Evolutionary conservation across 30 jellyfish, hydroid and myxozoan species (phyloP), one percentile per base, ranked within the genome.

Genomic region (Nemopilema nomurai): DNA sequence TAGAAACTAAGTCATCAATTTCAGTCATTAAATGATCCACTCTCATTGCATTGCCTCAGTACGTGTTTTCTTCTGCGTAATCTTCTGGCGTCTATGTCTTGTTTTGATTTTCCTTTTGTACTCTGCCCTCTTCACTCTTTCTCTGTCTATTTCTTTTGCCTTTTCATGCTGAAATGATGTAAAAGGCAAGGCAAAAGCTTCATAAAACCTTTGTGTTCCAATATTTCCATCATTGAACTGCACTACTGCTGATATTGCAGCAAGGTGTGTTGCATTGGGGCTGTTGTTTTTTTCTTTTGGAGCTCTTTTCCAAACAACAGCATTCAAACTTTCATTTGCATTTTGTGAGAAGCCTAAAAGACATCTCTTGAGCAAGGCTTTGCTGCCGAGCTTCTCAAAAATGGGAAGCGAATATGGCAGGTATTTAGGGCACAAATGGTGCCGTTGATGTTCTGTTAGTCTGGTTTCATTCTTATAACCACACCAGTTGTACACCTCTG

Each of bases 401-500:
- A 52, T 30, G 51, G 74, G 86, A 19, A 16, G 28, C 70, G 50
- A 50, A 52, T 25, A 57, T 25, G 64, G 33, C 23, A 78, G 66
- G 52, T 62, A 78, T 29, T 62, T 29, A 18, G 77, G 67, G 27
- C n/a, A 29, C 28, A 78, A 41, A 65, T 80, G 82, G 32, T 69
- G 32, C 27, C 29, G 78, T 4, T 63, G 62, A 27, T 64, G 87
- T 30, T 72, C 28, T 76, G 29, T 18, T 1, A 22, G 27, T 52
- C 29, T 50, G 31, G 21, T 32, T 28, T 76, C 78, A 77, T 77
- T 77, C 28, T 53, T 77, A 25, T 13, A 27, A 25, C 64, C 78
- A 77, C 87, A 77, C 87, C 87, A 77, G 87, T 77, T 77, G 87
- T 77, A 77, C 8, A 8, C 28, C 66, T 77, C 87, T 57, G 87